phyloP scores from a whole-genome alignment of 2,888 invertebrate genomes.

The Caenorhabditis zanzibari region DNA sequence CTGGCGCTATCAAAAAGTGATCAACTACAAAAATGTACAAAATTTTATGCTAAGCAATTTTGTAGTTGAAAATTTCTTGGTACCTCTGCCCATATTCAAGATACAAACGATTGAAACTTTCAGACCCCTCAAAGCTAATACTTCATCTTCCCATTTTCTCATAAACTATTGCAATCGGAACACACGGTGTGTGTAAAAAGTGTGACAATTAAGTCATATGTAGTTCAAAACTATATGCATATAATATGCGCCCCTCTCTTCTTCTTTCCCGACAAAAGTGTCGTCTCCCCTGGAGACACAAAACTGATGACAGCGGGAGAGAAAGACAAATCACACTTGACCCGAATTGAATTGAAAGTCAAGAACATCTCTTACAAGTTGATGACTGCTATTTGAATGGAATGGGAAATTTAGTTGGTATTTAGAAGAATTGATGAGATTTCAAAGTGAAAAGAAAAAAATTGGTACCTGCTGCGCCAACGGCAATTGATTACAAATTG shows the following conservation, averaged over 20 bases:
- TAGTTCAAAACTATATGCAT: constrained; percentile 7
- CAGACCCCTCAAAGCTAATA: too few relatives aligned
- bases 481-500: constrained; percentile 75
- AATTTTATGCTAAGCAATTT: too few relatives aligned
- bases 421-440: constrained; percentile 12
- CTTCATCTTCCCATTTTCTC: too few relatives aligned
- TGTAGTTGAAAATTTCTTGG: too few relatives aligned
- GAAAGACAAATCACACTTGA: constrained; percentile 38
- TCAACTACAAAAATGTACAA: too few relatives aligned
- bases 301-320: constrained; percentile 6
- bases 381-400: constrained; percentile 1
- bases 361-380: constrained; percentile 41
- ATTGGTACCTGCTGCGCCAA: constrained; percentile 67
- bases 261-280: constrained; percentile 7
- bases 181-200: background rate
- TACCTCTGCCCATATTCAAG: too few relatives aligned
- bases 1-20: too few relatives aligned
- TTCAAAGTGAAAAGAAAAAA: too few relatives aligned
- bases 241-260: background rate
- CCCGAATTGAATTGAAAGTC: constrained; percentile 23
- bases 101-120: background rate
- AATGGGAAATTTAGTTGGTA: constrained; percentile 6
- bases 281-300: background rate
- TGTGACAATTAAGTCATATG: background rate
- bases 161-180: background rate